phyloP scores from a whole-genome alignment of 2,888 invertebrate species.

The Phortica okadai region DNA sequence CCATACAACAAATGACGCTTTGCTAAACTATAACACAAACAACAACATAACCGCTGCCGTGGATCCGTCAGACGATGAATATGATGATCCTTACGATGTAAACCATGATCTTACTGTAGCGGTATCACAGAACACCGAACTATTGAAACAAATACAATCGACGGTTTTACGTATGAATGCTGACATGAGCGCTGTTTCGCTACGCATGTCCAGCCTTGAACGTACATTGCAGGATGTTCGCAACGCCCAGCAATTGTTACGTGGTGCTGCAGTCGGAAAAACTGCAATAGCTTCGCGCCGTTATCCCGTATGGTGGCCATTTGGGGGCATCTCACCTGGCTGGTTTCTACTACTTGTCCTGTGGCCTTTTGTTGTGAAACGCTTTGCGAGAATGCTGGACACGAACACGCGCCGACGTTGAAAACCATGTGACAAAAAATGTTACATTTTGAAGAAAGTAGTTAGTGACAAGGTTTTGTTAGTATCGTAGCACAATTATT shows the following conservation, averaged over 20 bases:
- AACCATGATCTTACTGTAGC: conserved; percentile 67
- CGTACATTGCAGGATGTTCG: conserved; percentile 67
- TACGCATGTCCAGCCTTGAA: conserved; percentile 70
- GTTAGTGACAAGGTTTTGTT: conserved; percentile 16
- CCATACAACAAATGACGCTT: conserved; percentile 36
- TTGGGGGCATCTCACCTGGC: conserved; percentile 78
- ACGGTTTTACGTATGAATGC: conserved; percentile 73
- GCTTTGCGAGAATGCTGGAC: conserved; percentile 56
- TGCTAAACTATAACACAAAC: conserved; percentile 50
- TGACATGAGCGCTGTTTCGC: conserved; percentile 71
- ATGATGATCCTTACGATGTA: conserved; percentile 88
- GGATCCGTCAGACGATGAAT: conserved; percentile 81
- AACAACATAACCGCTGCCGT: conserved; percentile 66
- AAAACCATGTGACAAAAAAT: conserved; percentile 52
- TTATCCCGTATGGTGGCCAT: conserved; percentile 79
- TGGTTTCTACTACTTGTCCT: conserved; percentile 74
- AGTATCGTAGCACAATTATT: conserved; percentile 18
- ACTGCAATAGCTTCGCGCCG: conserved; percentile 3
- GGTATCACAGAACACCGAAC: conserved; percentile 64
- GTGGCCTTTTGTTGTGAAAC: conserved; percentile 73
- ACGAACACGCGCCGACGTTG: conserved; percentile 54
- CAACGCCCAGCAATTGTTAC: conserved; percentile 48
- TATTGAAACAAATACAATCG: conserved; percentile 70
- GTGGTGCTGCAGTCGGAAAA: neutral
- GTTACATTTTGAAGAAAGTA: conserved; percentile 31